Evolutionary conservation across 2,888 invertebrate species (phyloP), one percentile per base, ranked within the genome.

Genomic region (Chalcis sispes): DNA sequence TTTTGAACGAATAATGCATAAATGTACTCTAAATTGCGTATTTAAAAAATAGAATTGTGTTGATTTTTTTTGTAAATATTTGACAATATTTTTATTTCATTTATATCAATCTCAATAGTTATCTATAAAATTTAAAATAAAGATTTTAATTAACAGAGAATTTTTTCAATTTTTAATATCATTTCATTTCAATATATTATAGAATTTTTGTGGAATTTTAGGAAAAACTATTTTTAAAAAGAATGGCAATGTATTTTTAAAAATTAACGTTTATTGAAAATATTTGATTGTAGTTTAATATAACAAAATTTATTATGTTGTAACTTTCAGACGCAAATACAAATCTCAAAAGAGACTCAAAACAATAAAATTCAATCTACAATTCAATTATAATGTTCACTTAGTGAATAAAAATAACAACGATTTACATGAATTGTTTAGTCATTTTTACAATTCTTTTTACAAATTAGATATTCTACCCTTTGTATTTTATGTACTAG

Each of bases 281-380:
- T 52, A 18, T 25, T 40, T 59, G 52, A 50, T 58, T 56, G 48
- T 4, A 18, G 48, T 32, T 61, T 42, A 52, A 50, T 15, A 52
- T 70, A 61, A 70, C 40, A 70, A 61, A 61, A 50, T 25, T 61
- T 15, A 40, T 50, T 61, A 27, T 2, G 27, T 61, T 50, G 15
- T 23, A 64, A 65, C 25, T 50, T 36, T 25, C 40, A 23, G 25
- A 48, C n/a, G 10, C 52, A 70, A 70, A 13, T 61, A 23, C 15
- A 18, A 36, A 15, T 70, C 36, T 52, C 70, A 54, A 70, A 52
- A 71, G 20, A 62, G 62, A 71, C 23, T 29, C 8, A 40, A 18
- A n/a, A n/a, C n/a, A 70, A 70, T 46, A 67, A 67, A 50, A 52
- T 25, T 40, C 18, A 70, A 50, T 46, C n/a, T 48, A 69, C 59